A percentile compares a stretch with the other conserved stretches of the same genome.
phyloP scores from a whole-genome alignment of 2,113 vertebrate genomes.

The Clarias magur region DNA sequence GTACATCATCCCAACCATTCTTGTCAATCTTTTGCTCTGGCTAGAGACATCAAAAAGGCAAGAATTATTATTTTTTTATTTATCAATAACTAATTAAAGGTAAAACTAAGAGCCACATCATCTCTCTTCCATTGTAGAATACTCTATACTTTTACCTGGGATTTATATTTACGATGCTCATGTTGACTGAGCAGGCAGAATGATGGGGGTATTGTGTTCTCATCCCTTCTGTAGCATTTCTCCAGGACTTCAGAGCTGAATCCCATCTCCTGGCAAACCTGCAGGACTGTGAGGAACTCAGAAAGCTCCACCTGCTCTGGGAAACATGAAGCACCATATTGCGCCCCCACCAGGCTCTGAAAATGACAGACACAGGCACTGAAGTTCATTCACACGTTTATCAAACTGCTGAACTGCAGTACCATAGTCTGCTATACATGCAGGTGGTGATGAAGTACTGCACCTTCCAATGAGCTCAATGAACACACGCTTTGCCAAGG shows the following conservation, averaged over 20 bases:
- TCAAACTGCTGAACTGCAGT: not conserved
- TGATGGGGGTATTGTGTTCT: conserved; percentile 72
- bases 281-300: conserved; percentile 74
- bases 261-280: conserved; percentile 62
- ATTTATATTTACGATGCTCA: not conserved
- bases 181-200: conserved; percentile 61
- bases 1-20: conserved; percentile 37
- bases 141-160: not conserved
- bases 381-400: not conserved
- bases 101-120: not conserved
- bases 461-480: not conserved
- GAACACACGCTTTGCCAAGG: not conserved
- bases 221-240: conserved; percentile 71
- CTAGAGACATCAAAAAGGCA: conserved; percentile 10
- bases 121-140: not conserved
- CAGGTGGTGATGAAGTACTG: not conserved
- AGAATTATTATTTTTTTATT: too few relatives aligned
- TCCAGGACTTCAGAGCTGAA: conserved; percentile 67
- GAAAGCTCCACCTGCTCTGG: conserved; percentile 70
- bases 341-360: conserved; percentile 74
- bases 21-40: conserved; percentile 26
- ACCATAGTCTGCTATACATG: not conserved
- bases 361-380: conserved; percentile 47
- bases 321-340: conserved; percentile 67
- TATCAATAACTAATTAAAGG: not conserved